Percentiles rank a stretch among this genome's conserved stretches.
phyloP scores from a whole-genome alignment of 2,888 invertebrate species.

The Polydrusus pterygomalis region DNA sequence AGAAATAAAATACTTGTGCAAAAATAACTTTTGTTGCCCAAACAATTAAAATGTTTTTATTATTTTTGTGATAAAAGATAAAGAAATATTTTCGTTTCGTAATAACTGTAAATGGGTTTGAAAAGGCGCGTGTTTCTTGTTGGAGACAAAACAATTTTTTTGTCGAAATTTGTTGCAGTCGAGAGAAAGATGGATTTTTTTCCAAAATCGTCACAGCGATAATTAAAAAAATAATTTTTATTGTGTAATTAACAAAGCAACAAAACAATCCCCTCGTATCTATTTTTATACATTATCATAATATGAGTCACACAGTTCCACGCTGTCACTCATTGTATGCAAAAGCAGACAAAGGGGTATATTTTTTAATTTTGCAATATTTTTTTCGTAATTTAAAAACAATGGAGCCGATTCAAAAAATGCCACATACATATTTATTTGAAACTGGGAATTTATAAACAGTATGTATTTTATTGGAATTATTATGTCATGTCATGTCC shows the following conservation, averaged over 20 bases:
- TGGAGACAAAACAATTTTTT: background rate
- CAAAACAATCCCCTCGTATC: background rate
- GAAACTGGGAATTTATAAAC: background rate
- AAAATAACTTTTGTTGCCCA: constrained; percentile 23
- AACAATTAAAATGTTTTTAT: constrained; percentile 6
- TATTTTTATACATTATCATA: background rate
- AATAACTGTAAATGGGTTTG: background rate
- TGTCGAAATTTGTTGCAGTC: too few relatives aligned
- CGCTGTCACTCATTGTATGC: constrained; percentile 12
- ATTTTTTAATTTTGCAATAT: background rate
- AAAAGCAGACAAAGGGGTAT: constrained; percentile 10
- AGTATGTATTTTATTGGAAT: background rate
- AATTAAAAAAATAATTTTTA: too few relatives aligned
- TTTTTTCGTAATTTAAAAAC: constrained; percentile 1
- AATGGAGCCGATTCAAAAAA: background rate
- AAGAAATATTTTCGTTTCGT: constrained; percentile 5
- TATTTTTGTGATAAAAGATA: background rate
- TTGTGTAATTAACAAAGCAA: background rate
- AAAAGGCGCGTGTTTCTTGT: too few relatives aligned
- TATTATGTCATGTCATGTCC: too few relatives aligned
- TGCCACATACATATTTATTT: background rate
- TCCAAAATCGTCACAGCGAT: too few relatives aligned
- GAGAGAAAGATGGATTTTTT: too few relatives aligned
- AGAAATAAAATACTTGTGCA: constrained; percentile 12
- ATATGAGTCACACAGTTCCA: constrained; percentile 4